Conservation (phyloP, 2,113 vertebrate genomes). For the Puffinus mauretanicus region DNA sequence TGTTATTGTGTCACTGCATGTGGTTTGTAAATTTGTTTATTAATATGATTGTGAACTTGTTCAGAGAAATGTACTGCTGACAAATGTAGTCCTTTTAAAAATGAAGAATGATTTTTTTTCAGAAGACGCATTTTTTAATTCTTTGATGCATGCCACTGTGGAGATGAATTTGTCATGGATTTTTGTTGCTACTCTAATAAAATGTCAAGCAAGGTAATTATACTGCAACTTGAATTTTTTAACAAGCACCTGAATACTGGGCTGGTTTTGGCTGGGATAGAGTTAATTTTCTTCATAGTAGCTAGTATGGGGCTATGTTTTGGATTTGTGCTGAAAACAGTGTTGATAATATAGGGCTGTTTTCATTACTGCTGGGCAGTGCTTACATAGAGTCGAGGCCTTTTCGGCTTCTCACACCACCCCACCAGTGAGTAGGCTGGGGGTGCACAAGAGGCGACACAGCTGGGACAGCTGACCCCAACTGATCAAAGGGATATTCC, state of each 20-base stretch:
- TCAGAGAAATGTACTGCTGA: not conserved
- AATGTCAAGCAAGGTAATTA: not conserved
- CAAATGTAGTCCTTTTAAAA: not conserved
- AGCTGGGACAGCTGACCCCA: too few relatives aligned
- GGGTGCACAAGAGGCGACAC: too few relatives aligned
- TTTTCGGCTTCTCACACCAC: too few relatives aligned
- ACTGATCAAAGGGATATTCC: too few relatives aligned
- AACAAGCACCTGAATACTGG: not conserved
- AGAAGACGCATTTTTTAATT: not conserved
- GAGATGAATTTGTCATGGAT: not conserved
- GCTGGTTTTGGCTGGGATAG: too few relatives aligned
- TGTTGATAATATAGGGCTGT: too few relatives aligned
- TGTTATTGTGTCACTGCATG: not conserved
- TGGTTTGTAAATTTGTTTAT: not conserved
- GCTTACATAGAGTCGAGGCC: too few relatives aligned
- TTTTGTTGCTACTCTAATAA: conserved; percentile 38
- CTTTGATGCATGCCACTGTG: not conserved
- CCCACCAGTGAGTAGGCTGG: too few relatives aligned
- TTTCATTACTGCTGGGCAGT: too few relatives aligned
- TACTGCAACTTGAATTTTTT: not conserved
- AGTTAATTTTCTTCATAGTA: too few relatives aligned
- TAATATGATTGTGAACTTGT: not conserved
- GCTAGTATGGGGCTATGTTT: too few relatives aligned
- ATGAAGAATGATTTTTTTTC: not conserved
- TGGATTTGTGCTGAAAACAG: too few relatives aligned